Evolutionary conservation across 2,113 vertebrate genomes (phyloP).

Genomic region (Barnardius zonarius): DNA sequence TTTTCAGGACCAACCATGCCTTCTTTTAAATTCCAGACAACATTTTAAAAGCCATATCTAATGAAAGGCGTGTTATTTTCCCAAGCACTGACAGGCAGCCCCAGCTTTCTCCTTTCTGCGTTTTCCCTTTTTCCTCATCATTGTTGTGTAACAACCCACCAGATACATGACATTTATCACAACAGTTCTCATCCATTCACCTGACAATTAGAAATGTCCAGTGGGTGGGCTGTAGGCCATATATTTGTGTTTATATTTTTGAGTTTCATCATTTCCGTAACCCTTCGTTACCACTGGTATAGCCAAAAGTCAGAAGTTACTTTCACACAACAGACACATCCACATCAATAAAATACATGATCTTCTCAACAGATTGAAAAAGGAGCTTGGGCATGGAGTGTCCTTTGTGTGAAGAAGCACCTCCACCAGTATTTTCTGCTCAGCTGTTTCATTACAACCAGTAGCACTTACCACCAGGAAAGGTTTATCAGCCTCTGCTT

Average conservation of each 20-base stretch:
- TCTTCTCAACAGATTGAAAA: background rate
- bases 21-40: background rate
- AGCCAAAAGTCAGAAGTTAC: background rate
- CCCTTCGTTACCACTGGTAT: slow-evolving; percentile 50
- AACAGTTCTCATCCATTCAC: slow-evolving; percentile 65
- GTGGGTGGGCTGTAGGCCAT: slow-evolving; percentile 37
- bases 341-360: background rate
- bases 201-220: slow-evolving; percentile 73
- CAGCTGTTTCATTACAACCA: background rate
- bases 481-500: background rate
- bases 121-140: background rate
- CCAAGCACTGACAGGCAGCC: background rate
- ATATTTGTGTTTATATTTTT: slow-evolving; percentile 62
- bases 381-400: background rate
- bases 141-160: slow-evolving; percentile 18
- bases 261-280: slow-evolving; percentile 55
- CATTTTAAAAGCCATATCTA: background rate
- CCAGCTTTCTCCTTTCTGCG: background rate
- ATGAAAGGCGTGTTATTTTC: background rate
- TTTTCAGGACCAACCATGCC: background rate
- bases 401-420: background rate
- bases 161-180: slow-evolving; percentile 78
- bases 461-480: background rate
- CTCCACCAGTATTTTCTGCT: background rate
- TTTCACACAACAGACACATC: background rate